A percentile compares a stretch with the other conserved stretches of the same genome.
These are phyloP conservation scores for Nymphalis c-album DNA, from an alignment of 2,888 invertebrate species.

Conservation along the genomic window DNA sequence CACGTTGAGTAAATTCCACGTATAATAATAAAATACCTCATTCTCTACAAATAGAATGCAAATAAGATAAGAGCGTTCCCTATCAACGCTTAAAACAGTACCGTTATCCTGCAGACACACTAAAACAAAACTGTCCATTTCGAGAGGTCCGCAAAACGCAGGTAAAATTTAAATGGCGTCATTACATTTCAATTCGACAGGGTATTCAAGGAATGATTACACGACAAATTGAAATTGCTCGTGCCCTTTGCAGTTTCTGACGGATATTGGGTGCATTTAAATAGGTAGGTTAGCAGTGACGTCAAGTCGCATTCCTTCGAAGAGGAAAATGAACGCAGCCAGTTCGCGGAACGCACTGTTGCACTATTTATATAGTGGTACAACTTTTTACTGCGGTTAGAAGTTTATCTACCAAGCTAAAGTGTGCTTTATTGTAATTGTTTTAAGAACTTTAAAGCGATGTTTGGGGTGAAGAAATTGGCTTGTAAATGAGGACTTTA, in stretches of 20 bases:
- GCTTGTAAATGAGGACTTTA: constrained; percentile 49
- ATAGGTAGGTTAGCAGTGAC: constrained; percentile 54
- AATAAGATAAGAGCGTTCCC: constrained; percentile 51
- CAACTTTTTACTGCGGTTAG: constrained; percentile 42
- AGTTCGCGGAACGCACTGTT: constrained; percentile 70
- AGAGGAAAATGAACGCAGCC: constrained; percentile 72
- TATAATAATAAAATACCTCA: constrained; percentile 50
- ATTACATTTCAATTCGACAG: constrained; percentile 48
- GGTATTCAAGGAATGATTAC: constrained; percentile 42
- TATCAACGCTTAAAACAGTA: constrained; percentile 49
- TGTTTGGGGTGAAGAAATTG: constrained; percentile 23
- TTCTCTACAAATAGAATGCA: constrained; percentile 53
- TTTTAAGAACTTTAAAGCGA: constrained; percentile 32
- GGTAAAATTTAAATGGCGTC: constrained; percentile 40
- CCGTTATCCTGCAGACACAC: constrained; percentile 53
- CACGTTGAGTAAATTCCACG: constrained; percentile 47
- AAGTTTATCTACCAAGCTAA: constrained; percentile 29
- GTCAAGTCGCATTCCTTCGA: constrained; percentile 72
- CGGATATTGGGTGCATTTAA: constrained; percentile 32
- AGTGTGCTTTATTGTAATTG: constrained; percentile 36
- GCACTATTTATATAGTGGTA: constrained; percentile 69
- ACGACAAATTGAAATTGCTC: constrained; percentile 35
- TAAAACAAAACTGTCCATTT: constrained; percentile 37
- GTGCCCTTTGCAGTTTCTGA: constrained; percentile 28
- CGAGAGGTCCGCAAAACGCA: constrained; percentile 32